Evolutionary conservation across 2,113 vertebrate species (phyloP), one percentile per base, ranked within the genome.

Genomic region (Megalops atlanticus): DNA sequence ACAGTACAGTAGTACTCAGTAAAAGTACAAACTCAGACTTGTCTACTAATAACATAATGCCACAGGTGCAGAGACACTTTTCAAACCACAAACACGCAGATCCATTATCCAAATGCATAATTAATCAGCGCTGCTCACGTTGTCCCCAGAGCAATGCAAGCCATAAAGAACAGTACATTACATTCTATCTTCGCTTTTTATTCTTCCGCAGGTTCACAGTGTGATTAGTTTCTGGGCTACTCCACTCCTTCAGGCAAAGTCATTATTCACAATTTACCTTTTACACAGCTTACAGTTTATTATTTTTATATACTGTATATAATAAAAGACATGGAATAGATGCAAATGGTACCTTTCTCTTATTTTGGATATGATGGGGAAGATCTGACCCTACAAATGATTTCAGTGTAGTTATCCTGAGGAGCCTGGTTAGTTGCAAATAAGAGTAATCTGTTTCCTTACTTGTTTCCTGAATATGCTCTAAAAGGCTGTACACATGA

Each of bases 181-280:
- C 43, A 68, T n/a, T 31, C n/a, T n/a, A n/a, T n/a, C 36, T 78
- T 77, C 84, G 87, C 87, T 72, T 76, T 78, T 52, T 76, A 74
- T 71, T 39, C 43, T 69, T 54, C 68, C 27, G 49, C 39, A 52
- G 35, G 45, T 82, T 72, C 45, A 11, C 12, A 74, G 15, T 78
- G 39, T 79, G 45, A 79, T 52, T 41, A 78, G 43, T 52, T 68
- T 2, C 33, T 71, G n/a, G n/a, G n/a, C n/a, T n/a, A n/a, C n/a
- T n/a, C n/a, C n/a, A 75, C 77, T 79, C 18, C 21, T 33, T 45
- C 52, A 74, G 39, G 38, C 27, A 68, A 78, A n/a, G n/a, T n/a
- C n/a, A n/a, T n/a, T n/a, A n/a, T n/a, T n/a, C n/a, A 68, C 35
- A 78, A 78, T 40, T 3, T 8, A 40, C 49, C 15, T 11, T 24